Base-by-base conservation (phyloP, 2,888 invertebrate species). In the Cyrtodaria siliqua region DNA sequence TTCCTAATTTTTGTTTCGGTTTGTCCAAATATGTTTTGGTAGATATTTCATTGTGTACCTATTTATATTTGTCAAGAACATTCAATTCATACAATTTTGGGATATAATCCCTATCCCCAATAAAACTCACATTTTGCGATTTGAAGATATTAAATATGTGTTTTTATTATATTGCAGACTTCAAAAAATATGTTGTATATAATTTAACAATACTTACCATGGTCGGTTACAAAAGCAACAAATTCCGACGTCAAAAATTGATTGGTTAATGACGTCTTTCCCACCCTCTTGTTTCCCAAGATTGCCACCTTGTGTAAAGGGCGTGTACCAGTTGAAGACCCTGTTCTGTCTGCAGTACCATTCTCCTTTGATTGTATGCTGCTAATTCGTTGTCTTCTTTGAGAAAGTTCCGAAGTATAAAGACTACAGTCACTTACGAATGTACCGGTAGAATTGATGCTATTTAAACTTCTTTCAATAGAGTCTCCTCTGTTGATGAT, bases 381-480 rank as follows among this genome's bases (percentile, higher is more conserved):
- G 27, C 72, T 60, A 8, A 84, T 72, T 27, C 82, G 57, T 38
- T 75, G 78, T 29, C 84, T 69, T 26, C 70, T 79, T 27, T 56
- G 62, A 6, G 60, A 57, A 40, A 68, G 76, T 23, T 59, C 57
- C 14, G 69, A 73, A n/a, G 78, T 75, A 20, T 95, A 95, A 16
- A 62, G 60, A 92, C 95, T 59, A 27, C 60, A 74, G 6, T 72
- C 66, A 50, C 84, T 83, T 12, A 70, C 75, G n/a, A 95, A 95
- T 3, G 57, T 62, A 92, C 91, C 90, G 2, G 90, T 96, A 16
- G 91, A 91, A 47, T 96, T 96, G 92, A 97, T 96, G 90, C 97
- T 97, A 0, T 97, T 97, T 88, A 97, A 97, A 82, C 97, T 95
- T 82, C 97, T 96, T 88, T 97, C 96, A 80, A 98, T 95, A 14